Percentiles rank a stretch among this genome's conserved stretches.
Evolutionary conservation across 1,140 invertebrate species (phyloP).

Genomic region (Pseudomyrmex dendroicus): DNA sequence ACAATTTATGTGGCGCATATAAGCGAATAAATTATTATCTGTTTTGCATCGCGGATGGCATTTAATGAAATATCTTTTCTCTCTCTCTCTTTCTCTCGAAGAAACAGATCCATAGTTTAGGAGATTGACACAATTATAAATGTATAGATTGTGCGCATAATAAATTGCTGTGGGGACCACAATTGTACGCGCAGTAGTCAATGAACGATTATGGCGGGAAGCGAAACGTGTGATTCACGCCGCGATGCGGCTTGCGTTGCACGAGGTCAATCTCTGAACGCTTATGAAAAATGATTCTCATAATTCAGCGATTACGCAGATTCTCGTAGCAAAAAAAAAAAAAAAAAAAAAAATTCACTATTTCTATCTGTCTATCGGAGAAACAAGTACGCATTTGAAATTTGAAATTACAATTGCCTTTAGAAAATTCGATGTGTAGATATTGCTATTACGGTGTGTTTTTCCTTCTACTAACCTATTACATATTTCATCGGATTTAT

Average conservation of each 20-base stretch:
- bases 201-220: slow-evolving; percentile 12
- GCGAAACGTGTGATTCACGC: slow-evolving; percentile 23
- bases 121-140: background rate
- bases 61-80: slow-evolving; percentile 22
- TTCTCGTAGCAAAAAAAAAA: background rate
- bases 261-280: background rate
- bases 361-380: background rate
- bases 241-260: slow-evolving; percentile 3
- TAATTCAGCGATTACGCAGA: slow-evolving; percentile 11
- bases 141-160: slow-evolving; percentile 1
- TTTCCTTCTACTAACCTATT: background rate
- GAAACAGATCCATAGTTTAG: background rate
- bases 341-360: background rate
- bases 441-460: background rate
- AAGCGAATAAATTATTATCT: slow-evolving; percentile 8
- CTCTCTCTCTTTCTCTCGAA: too few species aligned
- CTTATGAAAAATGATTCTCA: slow-evolving; percentile 8
- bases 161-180: slow-evolving; percentile 2
- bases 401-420: background rate
- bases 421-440: background rate
- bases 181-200: slow-evolving; percentile 18
- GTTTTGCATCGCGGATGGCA: background rate
- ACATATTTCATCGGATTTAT: slow-evolving; percentile 19
- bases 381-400: slow-evolving; percentile 12
- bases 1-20: background rate